Evolutionary conservation across 2,888 invertebrate genomes (phyloP).

Genomic region (Conomelus anceps): DNA sequence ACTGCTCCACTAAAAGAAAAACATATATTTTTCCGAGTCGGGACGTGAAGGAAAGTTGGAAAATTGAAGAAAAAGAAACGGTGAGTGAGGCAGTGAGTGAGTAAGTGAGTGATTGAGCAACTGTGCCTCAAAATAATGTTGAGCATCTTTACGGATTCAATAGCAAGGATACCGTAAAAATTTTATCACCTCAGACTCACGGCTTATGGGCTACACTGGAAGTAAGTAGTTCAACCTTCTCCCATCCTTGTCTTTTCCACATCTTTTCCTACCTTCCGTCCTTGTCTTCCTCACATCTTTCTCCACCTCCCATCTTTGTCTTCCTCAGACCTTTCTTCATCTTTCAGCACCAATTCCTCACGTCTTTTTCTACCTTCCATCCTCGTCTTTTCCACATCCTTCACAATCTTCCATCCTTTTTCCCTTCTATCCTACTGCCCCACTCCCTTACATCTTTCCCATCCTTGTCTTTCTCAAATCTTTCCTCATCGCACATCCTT

Average conservation of each 20-base stretch:
- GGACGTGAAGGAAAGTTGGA: neutral
- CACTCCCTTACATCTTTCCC: neutral
- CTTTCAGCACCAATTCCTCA: neutral
- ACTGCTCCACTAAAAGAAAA: no score
- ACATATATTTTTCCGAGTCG: no score
- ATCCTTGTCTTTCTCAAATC: no score
- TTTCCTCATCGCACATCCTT: neutral
- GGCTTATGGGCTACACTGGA: neutral
- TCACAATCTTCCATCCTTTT: neutral
- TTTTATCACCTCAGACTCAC: neutral
- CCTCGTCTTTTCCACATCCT: neutral
- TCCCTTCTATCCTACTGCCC: neutral
- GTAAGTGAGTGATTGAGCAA: neutral
- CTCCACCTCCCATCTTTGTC: neutral
- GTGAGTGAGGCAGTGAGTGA: neutral
- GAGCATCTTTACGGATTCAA: neutral
- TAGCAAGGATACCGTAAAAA: neutral
- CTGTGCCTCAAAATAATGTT: neutral
- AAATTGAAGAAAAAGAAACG: neutral
- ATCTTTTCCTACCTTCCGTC: no score
- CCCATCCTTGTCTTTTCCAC: no score
- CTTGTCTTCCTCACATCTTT: no score
- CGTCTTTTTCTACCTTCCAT: neutral
- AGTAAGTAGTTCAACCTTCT: neutral
- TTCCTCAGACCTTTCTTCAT: neutral